Base-by-base conservation (phyloP, 1,140 invertebrate genomes). In the Melanaphis sacchari region DNA sequence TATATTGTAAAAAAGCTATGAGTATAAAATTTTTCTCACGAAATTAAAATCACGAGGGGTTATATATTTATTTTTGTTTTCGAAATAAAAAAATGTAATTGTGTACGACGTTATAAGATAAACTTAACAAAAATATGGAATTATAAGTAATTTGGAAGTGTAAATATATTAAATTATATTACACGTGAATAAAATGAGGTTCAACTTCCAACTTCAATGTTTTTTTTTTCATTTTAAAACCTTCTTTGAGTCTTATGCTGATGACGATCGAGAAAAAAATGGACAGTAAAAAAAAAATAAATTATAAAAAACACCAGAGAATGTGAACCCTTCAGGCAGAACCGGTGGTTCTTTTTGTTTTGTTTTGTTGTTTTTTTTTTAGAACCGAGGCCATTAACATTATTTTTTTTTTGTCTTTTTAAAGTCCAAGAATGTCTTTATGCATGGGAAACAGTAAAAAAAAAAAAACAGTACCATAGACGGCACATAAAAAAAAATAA, bases 311-410 rank as follows among this genome's bases (percentile, higher is more conserved):
- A 41, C 43, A 66, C 66, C 43, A 82, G 66, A 93, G 76, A 84
- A 93, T 93, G 91, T 93, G 91, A 93, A 93, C 91, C 91, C 91
- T 93, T 93, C 91, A 93, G 91, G 91, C 91, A 93, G 91, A 93
- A 93, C 91, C 91, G 91, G 91, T 93, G 91, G 66, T 93, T 93
- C 91, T 93, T 93, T 93, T 93, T 93, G 91, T 93, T 85, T 93
- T 91, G 90, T 91, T 93, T 93, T 85, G 43, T 92, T 92, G 31
- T 91, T 40, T 91, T 91, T 91, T 81, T 92, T 82, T 91, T 38
- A 36, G 26, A 38, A 54, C 38, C 91, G 91, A 93, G 91, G 91
- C 91, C 91, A 93, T 93, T 93, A 93, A 85, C 91, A 93, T 93
- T 84, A 93, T 84, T 84, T 82, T 92, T 89, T 90, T 93, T 93